These are phyloP conservation scores for Agrotis segetum DNA, from an alignment of 2,888 invertebrate species.

Conservation along the genomic window DNA sequence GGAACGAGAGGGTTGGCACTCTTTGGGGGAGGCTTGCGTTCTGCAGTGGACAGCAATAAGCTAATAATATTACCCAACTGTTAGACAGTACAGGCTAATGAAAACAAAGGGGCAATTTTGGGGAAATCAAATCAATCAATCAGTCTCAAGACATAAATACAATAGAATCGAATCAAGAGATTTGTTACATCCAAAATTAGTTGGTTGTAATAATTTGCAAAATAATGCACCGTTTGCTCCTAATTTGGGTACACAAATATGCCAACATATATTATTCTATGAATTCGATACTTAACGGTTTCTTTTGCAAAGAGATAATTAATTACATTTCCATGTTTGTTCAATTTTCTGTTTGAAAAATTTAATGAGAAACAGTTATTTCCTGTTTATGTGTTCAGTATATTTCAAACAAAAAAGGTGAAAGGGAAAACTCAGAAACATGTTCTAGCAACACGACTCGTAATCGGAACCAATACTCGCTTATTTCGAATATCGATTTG, in stretches of 20 bases:
- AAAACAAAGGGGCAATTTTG: neutral
- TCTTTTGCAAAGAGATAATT: neutral
- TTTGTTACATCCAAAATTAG: neutral
- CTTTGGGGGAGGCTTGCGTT: too few species aligned
- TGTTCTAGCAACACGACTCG: slow-evolving; percentile 25
- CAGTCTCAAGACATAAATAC: neutral
- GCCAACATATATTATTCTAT: too few species aligned
- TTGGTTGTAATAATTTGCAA: neutral
- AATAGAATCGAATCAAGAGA: neutral
- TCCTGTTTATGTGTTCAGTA: too few species aligned
- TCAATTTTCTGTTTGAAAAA: neutral
- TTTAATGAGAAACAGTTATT: neutral
- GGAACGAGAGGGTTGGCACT: too few species aligned
- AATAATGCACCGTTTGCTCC: neutral
- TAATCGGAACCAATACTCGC: slow-evolving; percentile 67
- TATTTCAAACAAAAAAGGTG: neutral
- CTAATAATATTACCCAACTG: too few species aligned
- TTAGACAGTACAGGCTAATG: too few species aligned
- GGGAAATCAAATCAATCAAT: neutral
- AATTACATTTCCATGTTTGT: neutral
- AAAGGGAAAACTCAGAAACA: neutral
- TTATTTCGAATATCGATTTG: slow-evolving; percentile 72
- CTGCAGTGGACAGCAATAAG: too few species aligned
- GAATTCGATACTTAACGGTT: neutral
- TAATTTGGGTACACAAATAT: too few species aligned